Conservation (phyloP, 2,797 vertebrate genomes). For the Pipistrellus pipistrellus region DNA sequence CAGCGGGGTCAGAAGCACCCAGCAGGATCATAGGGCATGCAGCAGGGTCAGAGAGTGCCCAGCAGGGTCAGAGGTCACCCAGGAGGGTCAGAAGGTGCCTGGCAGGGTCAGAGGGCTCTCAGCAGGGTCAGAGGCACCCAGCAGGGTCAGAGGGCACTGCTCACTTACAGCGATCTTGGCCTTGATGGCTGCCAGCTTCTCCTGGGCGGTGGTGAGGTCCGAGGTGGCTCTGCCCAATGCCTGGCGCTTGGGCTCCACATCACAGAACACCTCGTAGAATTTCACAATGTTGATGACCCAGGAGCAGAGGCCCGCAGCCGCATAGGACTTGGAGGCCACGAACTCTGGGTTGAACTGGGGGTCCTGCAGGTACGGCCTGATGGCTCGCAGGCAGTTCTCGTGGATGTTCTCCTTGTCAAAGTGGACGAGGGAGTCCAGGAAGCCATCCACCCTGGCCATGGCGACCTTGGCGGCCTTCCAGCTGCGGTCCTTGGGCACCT, state of each 20-base stretch:
- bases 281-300: slow-evolving; percentile 97
- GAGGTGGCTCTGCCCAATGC: slow-evolving; percentile 93
- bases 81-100: too few species aligned
- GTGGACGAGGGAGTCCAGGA: slow-evolving; percentile 94
- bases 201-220: slow-evolving; percentile 94
- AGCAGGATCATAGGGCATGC: too few species aligned
- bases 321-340: slow-evolving; percentile 93
- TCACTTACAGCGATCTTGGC: slow-evolving; percentile 94
- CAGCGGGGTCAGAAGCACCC: too few species aligned
- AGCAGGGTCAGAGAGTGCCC: too few species aligned
- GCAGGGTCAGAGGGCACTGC: not conserved
- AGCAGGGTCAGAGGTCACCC: too few species aligned
- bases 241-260: slow-evolving; percentile 97
- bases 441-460: slow-evolving; percentile 96
- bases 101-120: not conserved
- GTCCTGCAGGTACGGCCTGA: slow-evolving; percentile 95
- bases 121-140: too few species aligned
- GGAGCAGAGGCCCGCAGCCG: slow-evolving; percentile 96
- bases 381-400: slow-evolving; percentile 94
- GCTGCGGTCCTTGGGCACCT: slow-evolving; percentile 95
- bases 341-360: slow-evolving; percentile 94
- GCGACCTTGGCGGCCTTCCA: slow-evolving; percentile 95
- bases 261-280: slow-evolving; percentile 94
- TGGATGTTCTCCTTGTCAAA: slow-evolving; percentile 98
- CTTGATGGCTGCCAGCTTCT: slow-evolving; percentile 94